Percentiles rank a stretch among this genome's conserved stretches.
Evolutionary conservation across 2,888 invertebrate species (phyloP).

Genomic region (Drosophila nigritarsus): DNA sequence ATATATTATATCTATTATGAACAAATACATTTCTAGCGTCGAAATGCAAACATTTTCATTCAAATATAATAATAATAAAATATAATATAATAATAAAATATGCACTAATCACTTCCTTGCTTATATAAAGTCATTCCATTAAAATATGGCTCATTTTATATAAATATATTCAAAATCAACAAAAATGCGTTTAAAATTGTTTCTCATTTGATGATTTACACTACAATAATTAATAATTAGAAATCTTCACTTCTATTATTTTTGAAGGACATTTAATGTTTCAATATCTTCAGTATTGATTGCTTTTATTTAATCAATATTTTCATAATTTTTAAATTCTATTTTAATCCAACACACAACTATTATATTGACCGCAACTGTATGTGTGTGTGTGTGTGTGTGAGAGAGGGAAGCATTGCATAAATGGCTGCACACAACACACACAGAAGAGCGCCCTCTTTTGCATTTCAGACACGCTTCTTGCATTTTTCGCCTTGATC

Average conservation of each 20-base stretch:
- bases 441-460: constrained; percentile 49
- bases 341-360: neutral
- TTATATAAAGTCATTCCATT: too few species aligned
- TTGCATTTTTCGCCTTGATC: constrained; percentile 79
- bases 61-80: too few species aligned
- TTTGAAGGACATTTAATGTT: too few species aligned
- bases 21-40: too few species aligned
- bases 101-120: too few species aligned
- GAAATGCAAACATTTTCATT: neutral
- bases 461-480: constrained; percentile 73
- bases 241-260: neutral
- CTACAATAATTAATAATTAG: too few species aligned
- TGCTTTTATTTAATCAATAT: neutral
- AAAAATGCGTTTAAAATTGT: too few species aligned
- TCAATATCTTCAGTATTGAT: neutral
- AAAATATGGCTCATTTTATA: too few species aligned
- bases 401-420: constrained; percentile 48
- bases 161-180: too few species aligned
- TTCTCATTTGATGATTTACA: too few species aligned
- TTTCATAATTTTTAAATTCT: neutral
- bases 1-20: neutral
- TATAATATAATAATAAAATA: too few species aligned
- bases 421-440: constrained; percentile 61
- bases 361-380: neutral
- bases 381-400: neutral